These are phyloP conservation scores for Gasteruption jaculator DNA, from an alignment of 2,888 invertebrate genomes.

Conservation along the genomic window DNA sequence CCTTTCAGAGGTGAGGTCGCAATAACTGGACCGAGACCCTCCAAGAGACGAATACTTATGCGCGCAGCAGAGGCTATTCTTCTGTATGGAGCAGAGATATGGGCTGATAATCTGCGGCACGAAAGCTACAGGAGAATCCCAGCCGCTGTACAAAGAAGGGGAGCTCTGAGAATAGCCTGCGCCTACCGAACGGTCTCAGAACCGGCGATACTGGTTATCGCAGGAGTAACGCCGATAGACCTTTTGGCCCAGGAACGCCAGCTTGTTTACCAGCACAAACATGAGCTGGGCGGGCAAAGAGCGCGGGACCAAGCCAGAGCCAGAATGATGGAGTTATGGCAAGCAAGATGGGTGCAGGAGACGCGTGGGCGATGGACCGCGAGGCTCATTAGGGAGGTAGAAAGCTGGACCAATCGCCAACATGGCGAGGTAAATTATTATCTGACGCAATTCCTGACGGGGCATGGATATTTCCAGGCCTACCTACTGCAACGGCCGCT, in stretches of 20 bases:
- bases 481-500: conserved; percentile 1
- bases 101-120: conserved; percentile 14
- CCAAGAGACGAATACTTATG: conserved; percentile 12
- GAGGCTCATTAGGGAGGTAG: conserved; percentile 15
- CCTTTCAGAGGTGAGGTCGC: too few species aligned
- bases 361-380: conserved; percentile 20
- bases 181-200: conserved; percentile 26
- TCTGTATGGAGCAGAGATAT: conserved; percentile 22
- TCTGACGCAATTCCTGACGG: conserved; percentile 3
- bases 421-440: conserved; percentile 18
- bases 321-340: conserved; percentile 14
- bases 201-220: conserved; percentile 22
- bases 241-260: conserved; percentile 17
- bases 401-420: conserved; percentile 16
- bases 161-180: conserved; percentile 19
- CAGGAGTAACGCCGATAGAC: conserved; percentile 21
- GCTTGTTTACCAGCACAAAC: conserved; percentile 1
- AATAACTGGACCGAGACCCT: conserved; percentile 15
- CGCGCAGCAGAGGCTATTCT: conserved; percentile 20
- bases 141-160: conserved; percentile 21
- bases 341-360: conserved; percentile 18
- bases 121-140: conserved; percentile 19
- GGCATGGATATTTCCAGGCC: too few species aligned
- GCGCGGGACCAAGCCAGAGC: neutral
- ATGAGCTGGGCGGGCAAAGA: neutral